Base-by-base conservation (phyloP, 2,888 invertebrate genomes). In the Kuschelorhynchus macadamiae region DNA sequence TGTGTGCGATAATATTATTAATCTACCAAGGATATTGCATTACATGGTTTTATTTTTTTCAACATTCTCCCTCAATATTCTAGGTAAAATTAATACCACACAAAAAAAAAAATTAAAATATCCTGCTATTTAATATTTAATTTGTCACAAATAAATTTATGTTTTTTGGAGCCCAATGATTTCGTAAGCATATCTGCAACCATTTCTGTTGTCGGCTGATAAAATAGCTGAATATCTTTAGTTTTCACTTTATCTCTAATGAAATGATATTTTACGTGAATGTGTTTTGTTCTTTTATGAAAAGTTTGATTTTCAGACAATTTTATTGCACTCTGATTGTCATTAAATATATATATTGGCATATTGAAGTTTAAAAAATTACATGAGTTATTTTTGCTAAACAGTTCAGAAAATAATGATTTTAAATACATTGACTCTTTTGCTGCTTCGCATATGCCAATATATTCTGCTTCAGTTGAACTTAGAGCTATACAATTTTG, bases 401-500 rank as follows among this genome's bases (percentile, higher is more conserved):
- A n/a, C 9, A 39, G 16, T 4, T 39, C 39, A 39, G 12, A 14
- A 11, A 2, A 39, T 16, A 39, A 39, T 39, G 39, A n/a, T 14
- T 39, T 16, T 11, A 39, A 39, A 39, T 39, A 39, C 3, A 39
- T 11, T 14, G 39, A n/a, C 9, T 39, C 39, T 16, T 39, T 39
- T 39, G 39, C 39, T 4, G 39, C 39, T 16, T 39, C 39, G 4
- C 12, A n/a, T 5, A 39, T 39, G 2, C 12, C 64, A 1, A 49
- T 49, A 12, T 49, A 49, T n/a, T 36, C 36, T 41, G 25, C 18
- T 17, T 53, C 39, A 3, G 56, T 56, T 5, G 32, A 14, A 56
- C 56, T 56, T 41, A 56, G 14, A 7, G 56, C 56, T 11, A 42
- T 33, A 18, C 41, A 42, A 20, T 41, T 56, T 42, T 56, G 56